Evolutionary conservation across 1,140 invertebrate genomes (phyloP), one percentile per base, ranked within the genome.

Genomic region (Rhopalosiphum padi): DNA sequence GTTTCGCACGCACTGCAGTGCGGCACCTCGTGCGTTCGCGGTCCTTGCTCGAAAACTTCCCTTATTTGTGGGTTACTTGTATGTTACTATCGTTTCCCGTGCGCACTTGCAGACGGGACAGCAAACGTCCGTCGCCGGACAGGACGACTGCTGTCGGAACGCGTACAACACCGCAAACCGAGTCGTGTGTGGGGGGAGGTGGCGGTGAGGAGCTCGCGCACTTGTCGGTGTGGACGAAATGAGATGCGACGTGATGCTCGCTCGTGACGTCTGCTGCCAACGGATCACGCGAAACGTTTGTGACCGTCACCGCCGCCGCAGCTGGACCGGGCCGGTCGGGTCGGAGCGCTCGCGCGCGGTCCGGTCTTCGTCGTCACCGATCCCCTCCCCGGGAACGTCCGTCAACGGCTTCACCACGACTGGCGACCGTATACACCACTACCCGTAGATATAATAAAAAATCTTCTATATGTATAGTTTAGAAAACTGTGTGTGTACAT

Each of bases 271-370:
- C 68, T n/a, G 82, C 43, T 51, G 68, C 35, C 22, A n/a, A 37
- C 82, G 77, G 77, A 41, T 9, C 77, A 46, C 91, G 91, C 48
- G 82, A 93, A 93, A 53, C 91, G 91, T 93, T 93, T 93, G 91
- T 83, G 82, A 93, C 82, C 91, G 48, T 21, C 82, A 23, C 60
- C 30, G 60, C 60, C 30, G 60, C 30, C 60, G 30, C 30, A n/a
- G 60, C 30, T n/a, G 60, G 60, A 77, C 60, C 60, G 91, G 18
- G 22, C 35, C 15, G 0, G 6, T 8, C 46, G 30, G 30, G n/a
- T 77, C 90, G 53, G 41, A 60, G 89, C 43, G 41, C 90, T 30
- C 68, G 37, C 21, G 18, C 23, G 55, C 77, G 9, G 35, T 53
- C 23, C 82, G 48, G 82, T 37, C 68, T 5, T 43, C 77, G 77